phyloP scores from a whole-genome alignment of 1,140 invertebrate genomes.

The Rhopalosiphum maidis region DNA sequence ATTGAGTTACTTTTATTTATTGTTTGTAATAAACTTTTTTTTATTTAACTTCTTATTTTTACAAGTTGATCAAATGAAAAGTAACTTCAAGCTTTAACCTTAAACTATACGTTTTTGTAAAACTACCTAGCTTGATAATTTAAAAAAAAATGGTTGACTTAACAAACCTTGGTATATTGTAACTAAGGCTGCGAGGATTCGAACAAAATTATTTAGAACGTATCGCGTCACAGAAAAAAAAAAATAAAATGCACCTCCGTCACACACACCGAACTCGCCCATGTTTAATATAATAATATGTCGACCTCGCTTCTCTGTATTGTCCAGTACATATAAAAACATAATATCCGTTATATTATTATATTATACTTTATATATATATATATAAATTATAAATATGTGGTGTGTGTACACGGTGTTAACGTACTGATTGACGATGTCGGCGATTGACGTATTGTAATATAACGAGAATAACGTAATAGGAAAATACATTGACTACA shows the following conservation, averaged over 20 bases:
- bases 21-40: neutral
- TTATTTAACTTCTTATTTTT: neutral
- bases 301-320: neutral
- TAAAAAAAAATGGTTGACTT: neutral
- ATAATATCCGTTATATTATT: neutral
- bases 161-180: neutral
- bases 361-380: neutral
- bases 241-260: neutral
- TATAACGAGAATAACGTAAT: constrained; percentile 8
- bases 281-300: neutral
- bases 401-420: neutral
- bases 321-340: neutral
- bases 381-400: neutral
- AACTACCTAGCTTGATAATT: neutral
- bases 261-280: neutral
- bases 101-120: neutral
- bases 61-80: neutral
- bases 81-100: neutral
- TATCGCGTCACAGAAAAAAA: neutral
- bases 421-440: neutral
- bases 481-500: neutral
- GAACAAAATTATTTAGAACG: neutral
- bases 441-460: neutral
- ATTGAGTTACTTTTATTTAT: neutral
- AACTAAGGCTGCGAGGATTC: neutral